Conservation (phyloP, 2,797 vertebrate species). For the Chelon auratus region DNA sequence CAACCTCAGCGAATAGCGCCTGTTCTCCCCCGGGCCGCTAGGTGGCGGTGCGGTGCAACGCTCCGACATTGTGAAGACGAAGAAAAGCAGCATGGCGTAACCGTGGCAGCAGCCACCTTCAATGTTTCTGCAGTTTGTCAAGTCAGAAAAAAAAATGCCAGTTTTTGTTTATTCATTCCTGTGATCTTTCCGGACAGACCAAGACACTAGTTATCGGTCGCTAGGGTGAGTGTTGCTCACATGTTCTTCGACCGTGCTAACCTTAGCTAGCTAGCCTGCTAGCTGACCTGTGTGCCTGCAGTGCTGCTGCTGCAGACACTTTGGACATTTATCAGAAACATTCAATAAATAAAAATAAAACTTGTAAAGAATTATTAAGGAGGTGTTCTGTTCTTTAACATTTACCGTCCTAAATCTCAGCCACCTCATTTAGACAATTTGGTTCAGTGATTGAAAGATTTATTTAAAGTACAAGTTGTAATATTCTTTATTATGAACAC, state of each 20-base stretch:
- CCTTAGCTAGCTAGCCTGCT: neutral
- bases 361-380: neutral
- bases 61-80: neutral
- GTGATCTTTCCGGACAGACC: fast-evolving
- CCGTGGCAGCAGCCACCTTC: neutral
- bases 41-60: neutral
- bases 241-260: neutral
- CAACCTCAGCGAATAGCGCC: too few species aligned
- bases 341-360: fast-evolving
- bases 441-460: neutral
- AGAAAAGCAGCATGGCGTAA: neutral
- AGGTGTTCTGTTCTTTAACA: neutral
- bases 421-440: neutral
- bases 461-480: neutral
- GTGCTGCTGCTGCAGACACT: neutral
- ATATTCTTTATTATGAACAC: too few species aligned
- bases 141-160: neutral
- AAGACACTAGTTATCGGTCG: fast-evolving
- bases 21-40: slow-evolving; percentile 38
- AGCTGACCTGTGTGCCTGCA: neutral
- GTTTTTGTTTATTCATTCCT: fast-evolving
- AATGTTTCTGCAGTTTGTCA: neutral
- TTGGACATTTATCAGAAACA: fast-evolving
- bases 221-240: slow-evolving; percentile 7
- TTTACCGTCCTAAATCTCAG: neutral